Conservation (phyloP, 30 jellyfish, hydroid and myxozoan species). For the Cassiopea xamachana region DNA sequence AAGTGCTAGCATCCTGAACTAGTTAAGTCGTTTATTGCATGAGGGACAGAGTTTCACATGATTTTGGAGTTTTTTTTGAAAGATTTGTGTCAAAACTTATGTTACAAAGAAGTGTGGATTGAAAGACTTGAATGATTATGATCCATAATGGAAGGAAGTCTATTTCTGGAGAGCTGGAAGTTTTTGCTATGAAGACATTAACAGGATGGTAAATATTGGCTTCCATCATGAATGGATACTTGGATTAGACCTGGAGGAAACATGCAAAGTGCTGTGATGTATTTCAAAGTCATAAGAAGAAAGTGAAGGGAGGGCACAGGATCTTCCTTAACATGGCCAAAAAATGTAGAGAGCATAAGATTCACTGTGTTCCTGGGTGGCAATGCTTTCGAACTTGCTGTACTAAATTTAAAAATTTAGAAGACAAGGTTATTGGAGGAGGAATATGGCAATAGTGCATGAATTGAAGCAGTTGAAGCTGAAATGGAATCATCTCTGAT, state of each 20-base stretch:
- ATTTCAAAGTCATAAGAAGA: neutral
- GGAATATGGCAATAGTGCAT: neutral
- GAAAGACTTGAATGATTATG: neutral
- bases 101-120: neutral
- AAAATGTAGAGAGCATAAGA: neutral
- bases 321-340: conserved; percentile 8
- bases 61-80: neutral
- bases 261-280: neutral
- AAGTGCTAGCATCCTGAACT: neutral
- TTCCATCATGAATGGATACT: conserved; percentile 10
- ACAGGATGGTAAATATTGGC: neutral
- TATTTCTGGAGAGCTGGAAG: conserved; percentile 12
- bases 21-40: neutral
- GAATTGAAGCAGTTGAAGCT: neutral
- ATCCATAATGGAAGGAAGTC: neutral
- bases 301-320: conserved; percentile 11
- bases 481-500: neutral
- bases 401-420: neutral
- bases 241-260: conserved; percentile 6
- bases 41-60: neutral
- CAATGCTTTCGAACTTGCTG: conserved; percentile 2
- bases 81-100: neutral
- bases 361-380: conserved; percentile 8
- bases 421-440: neutral
- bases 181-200: neutral